Conservation (phyloP, 1,140 invertebrate species). For the Rhopalosiphum maidis region DNA sequence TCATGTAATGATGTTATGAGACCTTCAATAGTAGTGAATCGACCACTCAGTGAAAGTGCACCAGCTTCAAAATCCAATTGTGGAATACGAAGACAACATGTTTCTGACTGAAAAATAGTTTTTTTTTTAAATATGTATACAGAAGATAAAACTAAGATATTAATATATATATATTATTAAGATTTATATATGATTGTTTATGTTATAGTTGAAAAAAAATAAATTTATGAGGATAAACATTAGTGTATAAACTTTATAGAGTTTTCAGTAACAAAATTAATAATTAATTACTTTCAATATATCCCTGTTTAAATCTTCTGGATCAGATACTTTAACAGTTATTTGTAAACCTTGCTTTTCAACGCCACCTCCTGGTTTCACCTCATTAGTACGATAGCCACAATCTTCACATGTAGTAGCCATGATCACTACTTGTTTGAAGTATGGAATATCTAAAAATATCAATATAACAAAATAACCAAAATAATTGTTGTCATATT, state of each 20-base stretch:
- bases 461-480: background rate
- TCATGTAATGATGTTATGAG: constrained; percentile 73
- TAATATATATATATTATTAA: background rate
- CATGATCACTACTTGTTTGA: constrained; percentile 98
- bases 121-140: background rate
- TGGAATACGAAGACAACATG: constrained; percentile 85
- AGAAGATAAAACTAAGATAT: too few species aligned
- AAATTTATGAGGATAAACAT: background rate
- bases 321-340: constrained; percentile 75
- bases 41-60: constrained; percentile 83
- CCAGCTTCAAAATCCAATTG: constrained; percentile 90
- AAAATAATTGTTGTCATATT: background rate
- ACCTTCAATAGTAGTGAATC: constrained; percentile 96
- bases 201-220: background rate
- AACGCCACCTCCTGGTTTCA: constrained; percentile 92
- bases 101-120: constrained; percentile 78
- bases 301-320: constrained; percentile 88
- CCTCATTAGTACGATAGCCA: constrained; percentile 90
- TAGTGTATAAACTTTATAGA: background rate
- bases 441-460: constrained; percentile 85
- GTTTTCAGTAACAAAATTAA: background rate
- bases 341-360: constrained; percentile 83
- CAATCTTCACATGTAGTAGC: constrained; percentile 90
- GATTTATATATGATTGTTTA: background rate
- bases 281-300: constrained; percentile 78